phyloP scores from a whole-genome alignment of 1,140 invertebrate genomes.

The Lasaia peninsularis region DNA sequence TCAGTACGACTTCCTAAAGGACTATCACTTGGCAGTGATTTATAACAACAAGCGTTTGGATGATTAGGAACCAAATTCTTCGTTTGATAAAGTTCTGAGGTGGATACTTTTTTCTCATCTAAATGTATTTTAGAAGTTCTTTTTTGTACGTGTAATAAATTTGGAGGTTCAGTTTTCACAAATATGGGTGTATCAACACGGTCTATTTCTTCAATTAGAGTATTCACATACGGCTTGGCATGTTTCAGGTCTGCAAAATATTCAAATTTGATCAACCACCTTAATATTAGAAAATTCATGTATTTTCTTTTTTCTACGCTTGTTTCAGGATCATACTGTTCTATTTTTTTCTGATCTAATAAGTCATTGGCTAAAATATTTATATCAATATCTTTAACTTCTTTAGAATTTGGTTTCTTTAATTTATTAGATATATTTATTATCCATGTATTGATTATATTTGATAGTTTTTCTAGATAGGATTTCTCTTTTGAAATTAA shows the following conservation, averaged over 20 bases:
- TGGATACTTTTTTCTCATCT: background rate
- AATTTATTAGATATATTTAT: constrained; percentile 30
- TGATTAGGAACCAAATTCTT: constrained; percentile 11
- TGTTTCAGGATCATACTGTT: constrained; percentile 26
- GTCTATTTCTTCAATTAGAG: constrained; percentile 26
- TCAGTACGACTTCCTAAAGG: constrained; percentile 22
- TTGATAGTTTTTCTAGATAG: constrained; percentile 29
- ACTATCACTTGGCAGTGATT: background rate
- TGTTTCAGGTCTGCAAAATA: constrained; percentile 28
- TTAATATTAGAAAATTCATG: constrained; percentile 28
- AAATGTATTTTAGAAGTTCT: background rate
- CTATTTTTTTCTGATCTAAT: constrained; percentile 32
- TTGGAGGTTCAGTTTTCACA: constrained; percentile 20
- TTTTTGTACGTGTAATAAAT: background rate
- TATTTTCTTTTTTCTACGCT: constrained; percentile 29
- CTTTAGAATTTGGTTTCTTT: constrained; percentile 16
- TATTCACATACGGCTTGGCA: constrained; percentile 25
- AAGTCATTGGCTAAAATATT: constrained; percentile 27
- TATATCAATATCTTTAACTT: constrained; percentile 16
- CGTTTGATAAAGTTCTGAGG: background rate
- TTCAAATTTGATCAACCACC: constrained; percentile 34
- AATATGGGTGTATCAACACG: constrained; percentile 26
- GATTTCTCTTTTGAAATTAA: constrained; percentile 29
- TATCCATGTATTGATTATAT: constrained; percentile 35
- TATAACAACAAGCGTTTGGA: constrained; percentile 20